Evolutionary conservation across 2,113 vertebrate species (phyloP), one percentile per base, ranked within the genome.

Genomic region (Bos taurus): DNA sequence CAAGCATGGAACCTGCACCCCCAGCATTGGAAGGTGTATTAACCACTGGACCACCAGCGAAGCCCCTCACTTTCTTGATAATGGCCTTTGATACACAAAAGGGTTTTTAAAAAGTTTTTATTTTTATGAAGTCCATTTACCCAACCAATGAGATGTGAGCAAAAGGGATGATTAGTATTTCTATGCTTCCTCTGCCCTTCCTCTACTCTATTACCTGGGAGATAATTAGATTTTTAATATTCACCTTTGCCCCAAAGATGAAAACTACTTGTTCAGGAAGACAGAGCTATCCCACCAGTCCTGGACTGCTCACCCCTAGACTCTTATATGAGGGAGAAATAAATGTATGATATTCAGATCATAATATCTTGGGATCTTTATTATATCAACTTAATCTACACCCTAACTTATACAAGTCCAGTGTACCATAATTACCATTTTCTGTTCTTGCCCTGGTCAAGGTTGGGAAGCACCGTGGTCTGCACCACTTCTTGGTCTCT

Each of bases 41-140:
- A 23, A 74, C 21, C 36, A 74, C 36, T 43, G 36, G 71, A 74
- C 21, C n/a, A 74, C 36, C 23, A 74, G 36, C 23, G 23, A 74
- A 74, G n/a, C 36, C 71, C 71, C 23, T 43, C 13, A 88, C 28
- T 56, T 88, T 81, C 82, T 88, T 94, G 57, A 62, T 43, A 64
- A 81, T 88, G 46, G 60, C 19, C 23, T 54, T 78, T 14, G 48
- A 26, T 43, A 36, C 56, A 78, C 33, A 60, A 16, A 60, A 87
- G 21, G 2, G 4, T 48, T 80, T 78, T 46, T 7, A 0, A 1
- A 17, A 16, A 28, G 30, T 67, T 86, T 78, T 78, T 56, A 46
- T 78, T 78, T 95, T 95, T 86, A 64, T 48, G 7, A 91, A 80
- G 67, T 56, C 56, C 40, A 80, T 40, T 87, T 91, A 85, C 21